Conservation (phyloP, 2,888 invertebrate genomes). For the Uropetala carovei region DNA sequence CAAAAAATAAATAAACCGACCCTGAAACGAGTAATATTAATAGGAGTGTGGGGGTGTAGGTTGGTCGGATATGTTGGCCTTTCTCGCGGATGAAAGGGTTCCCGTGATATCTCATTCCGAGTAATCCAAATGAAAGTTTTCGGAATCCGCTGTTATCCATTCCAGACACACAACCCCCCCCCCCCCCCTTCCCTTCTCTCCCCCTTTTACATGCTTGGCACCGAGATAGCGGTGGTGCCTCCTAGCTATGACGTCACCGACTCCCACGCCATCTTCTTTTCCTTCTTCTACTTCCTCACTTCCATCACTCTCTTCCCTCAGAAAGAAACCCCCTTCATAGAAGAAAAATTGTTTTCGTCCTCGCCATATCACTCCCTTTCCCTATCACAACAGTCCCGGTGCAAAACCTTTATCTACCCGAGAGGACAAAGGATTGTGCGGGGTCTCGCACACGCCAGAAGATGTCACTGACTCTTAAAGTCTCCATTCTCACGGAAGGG, state of each 20-base stretch:
- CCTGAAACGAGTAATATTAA: too few species aligned
- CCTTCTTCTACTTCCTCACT: neutral
- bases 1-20: too few species aligned
- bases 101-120: neutral
- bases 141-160: neutral
- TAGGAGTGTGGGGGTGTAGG: too few species aligned
- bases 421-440: neutral
- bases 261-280: neutral
- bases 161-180: too few species aligned
- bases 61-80: too few species aligned
- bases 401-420: conserved; percentile 14
- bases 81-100: too few species aligned
- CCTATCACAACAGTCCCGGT: neutral
- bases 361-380: neutral
- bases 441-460: neutral
- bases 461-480: neutral
- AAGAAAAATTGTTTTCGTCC: neutral
- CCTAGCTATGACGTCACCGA: neutral
- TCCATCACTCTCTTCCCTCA: neutral
- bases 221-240: neutral
- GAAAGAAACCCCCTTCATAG: neutral
- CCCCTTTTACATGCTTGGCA: neutral
- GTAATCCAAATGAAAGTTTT: neutral
- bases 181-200: too few species aligned
- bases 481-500: neutral